phyloP scores from a whole-genome alignment of 2,797 vertebrate genomes.

The Ptychadena robeensis region DNA sequence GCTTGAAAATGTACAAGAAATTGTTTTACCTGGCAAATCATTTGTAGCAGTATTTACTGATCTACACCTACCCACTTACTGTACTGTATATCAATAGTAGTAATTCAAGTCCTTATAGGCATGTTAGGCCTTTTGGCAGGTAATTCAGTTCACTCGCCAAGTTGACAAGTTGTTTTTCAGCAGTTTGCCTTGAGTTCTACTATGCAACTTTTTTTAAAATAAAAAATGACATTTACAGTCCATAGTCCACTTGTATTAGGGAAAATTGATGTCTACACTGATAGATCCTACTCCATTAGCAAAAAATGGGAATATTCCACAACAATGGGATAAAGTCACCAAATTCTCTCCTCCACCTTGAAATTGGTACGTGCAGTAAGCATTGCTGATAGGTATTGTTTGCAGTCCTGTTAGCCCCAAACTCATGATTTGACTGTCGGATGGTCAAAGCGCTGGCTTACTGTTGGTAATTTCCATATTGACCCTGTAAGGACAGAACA shows the following conservation, averaged over 20 bases:
- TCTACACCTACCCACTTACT: neutral
- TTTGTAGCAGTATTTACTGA: neutral
- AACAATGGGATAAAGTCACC: neutral
- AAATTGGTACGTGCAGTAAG: conserved; percentile 1
- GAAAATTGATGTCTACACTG: neutral
- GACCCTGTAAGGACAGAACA: conserved; percentile 77
- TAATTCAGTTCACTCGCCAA: neutral
- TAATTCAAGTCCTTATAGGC: neutral
- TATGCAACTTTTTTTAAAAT: neutral
- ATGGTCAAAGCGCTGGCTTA: conserved; percentile 68
- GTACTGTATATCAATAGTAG: too few relatives aligned
- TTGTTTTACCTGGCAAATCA: neutral
- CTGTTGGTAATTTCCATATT: conserved; percentile 96
- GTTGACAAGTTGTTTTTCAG: neutral
- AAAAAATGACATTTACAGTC: neutral
- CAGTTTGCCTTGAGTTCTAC: neutral
- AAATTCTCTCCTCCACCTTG: neutral
- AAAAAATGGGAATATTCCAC: neutral
- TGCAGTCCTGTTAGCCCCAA: conserved; percentile 26
- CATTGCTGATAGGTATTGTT: neutral
- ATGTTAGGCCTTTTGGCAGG: neutral
- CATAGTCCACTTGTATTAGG: neutral
- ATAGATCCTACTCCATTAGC: neutral
- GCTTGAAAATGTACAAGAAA: neutral
- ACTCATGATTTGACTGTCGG: conserved; percentile 44